These are phyloP conservation scores for Icerya purchasi DNA, from an alignment of 2,888 invertebrate genomes.

Conservation along the genomic window DNA sequence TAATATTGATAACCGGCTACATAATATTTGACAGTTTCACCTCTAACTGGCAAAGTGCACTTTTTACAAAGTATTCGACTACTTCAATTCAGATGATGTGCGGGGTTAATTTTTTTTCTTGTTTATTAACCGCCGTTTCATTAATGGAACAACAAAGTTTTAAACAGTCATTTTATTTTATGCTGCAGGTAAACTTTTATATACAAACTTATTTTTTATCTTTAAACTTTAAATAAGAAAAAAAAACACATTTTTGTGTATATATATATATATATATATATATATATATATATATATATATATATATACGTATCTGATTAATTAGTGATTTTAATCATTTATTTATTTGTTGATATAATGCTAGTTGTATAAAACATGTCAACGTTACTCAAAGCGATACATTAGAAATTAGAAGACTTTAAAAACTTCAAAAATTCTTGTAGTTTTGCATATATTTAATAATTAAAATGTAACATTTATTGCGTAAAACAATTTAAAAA, in stretches of 20 bases:
- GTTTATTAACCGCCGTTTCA: conserved; percentile 65
- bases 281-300: background rate
- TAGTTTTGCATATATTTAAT: too few relatives aligned
- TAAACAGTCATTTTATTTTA: conserved; percentile 43
- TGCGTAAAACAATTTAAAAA: too few relatives aligned
- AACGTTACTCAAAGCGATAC: too few relatives aligned
- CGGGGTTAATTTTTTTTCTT: conserved; percentile 84
- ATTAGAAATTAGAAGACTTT: too few relatives aligned
- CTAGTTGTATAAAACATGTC: too few relatives aligned
- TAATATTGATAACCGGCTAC: conserved; percentile 67
- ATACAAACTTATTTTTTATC: background rate
- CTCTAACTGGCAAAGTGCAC: conserved; percentile 86
- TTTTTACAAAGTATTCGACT: conserved; percentile 61
- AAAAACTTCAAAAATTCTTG: too few relatives aligned
- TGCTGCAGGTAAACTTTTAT: conserved; percentile 39
- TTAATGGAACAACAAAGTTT: conserved; percentile 72
- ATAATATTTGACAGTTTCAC: conserved; percentile 94
- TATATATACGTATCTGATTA: too few relatives aligned
- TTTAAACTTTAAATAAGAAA: background rate
- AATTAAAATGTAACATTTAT: too few relatives aligned
- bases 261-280: background rate
- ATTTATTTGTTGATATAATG: too few relatives aligned
- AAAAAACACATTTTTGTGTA: too few relatives aligned
- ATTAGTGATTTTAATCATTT: too few relatives aligned
- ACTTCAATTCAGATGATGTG: conserved; percentile 84